Base-by-base conservation (phyloP, 2,888 invertebrate species). In the Bimastos eiseni region DNA sequence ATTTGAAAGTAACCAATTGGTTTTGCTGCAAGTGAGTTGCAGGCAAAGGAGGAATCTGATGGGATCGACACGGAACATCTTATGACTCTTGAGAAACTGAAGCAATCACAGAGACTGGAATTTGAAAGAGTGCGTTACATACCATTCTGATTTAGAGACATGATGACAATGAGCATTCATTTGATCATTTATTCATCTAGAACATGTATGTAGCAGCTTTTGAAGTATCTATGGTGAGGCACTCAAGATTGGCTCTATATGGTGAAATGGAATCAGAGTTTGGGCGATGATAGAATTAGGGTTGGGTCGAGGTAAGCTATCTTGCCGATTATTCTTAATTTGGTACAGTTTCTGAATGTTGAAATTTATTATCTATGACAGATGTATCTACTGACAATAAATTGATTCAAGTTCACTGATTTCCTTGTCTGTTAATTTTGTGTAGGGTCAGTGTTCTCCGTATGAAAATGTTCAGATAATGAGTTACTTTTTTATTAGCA, bases 71-170 rank as follows among this genome's bases (percentile, higher is more conserved):
- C 95, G 90, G 95, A 95, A 92, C 95, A 96, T 91, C 93, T 95
- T 55, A 95, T 95, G 89, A 95, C 95, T 91, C 95, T 99, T 95
- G 99, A 99, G 96, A 97, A 98, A 96, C 96, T 99, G 95, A 97
- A 98, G 95, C 98, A 98, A 95, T 98, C 97, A 95, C 99, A 99
- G 96, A 96, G 86, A 24, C 86, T 86, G 8, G 86, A 86, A 86
- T 86, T 86, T 37, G 86, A 86, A 34, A 86, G 37, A 33, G 86
- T 86, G n/a, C 0, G 70, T 70, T 30, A n/a, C n/a, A 11, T 70
- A n/a, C 30, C 1, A n/a, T 70, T 70, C 70, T 70, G 2, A n/a
- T 70, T 49, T 70, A 70, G 70, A 11, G 21, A 24, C 24, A 13
- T n/a, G n/a, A n/a, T 70, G 30, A 70, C 15, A 44, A 44, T 70